Evolutionary conservation across 2,113 vertebrate species (phyloP), one percentile per base, ranked within the genome.

Genomic region (Ellobius talpinus): DNA sequence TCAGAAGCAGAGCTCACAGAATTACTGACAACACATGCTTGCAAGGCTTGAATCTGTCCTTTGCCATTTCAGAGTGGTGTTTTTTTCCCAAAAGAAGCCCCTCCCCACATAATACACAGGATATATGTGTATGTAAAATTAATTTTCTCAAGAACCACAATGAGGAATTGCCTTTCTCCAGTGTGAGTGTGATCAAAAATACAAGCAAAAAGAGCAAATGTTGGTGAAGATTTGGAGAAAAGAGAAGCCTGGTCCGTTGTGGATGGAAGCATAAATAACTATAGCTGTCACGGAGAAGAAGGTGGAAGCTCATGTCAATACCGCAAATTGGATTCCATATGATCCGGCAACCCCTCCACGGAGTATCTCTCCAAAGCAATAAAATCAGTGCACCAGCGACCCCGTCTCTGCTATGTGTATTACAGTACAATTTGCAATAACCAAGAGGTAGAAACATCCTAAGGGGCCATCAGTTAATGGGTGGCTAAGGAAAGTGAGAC

Each of bases 1-100:
- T 79, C 96, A 81, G 91, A 93, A 65, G 52, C 42, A 21, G 3
- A 73, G 77, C 86, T 95, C 85, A 86, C 42, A 50, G 78, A 87
- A 45, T 45, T n/a, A 74, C 36, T 29, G 55, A 26, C 12, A 47
- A 45, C 68, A 87, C 66, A 36, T 29, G 63, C 55, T 84, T 93
- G 26, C 68, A 66, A 68, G 58, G 72, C 21, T 68, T 39, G 36
- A 55, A 74, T 85, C 55, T 89, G 87, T 74, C 84, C 88, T 70
- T 82, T 39, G 45, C 65, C 79, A 50, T 66, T 95, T 84, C 42
- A 82, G 82, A 52, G 42, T 81, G 50, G 24, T 81, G 74, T 52
- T 70, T 45, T 84, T 39, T 31, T 23, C 13, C 7, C 45, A 45
- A 66, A 93, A 73, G 68, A 74, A 12, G 0, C 13, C 33, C 31